These are phyloP conservation scores for Glaucomys volans DNA, from an alignment of 2,113 vertebrate genomes.

Conservation along the genomic window DNA sequence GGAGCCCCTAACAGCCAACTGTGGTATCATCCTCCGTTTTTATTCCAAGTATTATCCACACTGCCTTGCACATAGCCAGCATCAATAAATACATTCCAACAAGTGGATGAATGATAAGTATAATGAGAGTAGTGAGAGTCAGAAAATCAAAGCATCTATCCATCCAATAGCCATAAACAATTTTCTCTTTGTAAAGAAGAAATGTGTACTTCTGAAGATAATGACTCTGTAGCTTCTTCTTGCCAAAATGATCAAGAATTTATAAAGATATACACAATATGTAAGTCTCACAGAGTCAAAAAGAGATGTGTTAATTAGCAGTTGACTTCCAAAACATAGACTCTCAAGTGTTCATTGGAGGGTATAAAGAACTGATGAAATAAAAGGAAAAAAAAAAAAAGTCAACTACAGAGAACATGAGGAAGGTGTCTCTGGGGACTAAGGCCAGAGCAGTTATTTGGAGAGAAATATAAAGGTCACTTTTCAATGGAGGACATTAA, in stretches of 20 bases:
- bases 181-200: background rate
- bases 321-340: background rate
- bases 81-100: background rate
- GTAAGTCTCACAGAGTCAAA: background rate
- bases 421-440: background rate
- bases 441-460: background rate
- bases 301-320: background rate
- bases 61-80: background rate
- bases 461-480: slow-evolving; percentile 1
- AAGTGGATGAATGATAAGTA: background rate
- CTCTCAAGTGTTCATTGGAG: background rate
- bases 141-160: slow-evolving; percentile 9
- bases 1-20: background rate
- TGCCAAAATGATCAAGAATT: background rate
- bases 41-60: background rate
- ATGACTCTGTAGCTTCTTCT: background rate
- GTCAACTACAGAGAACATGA: background rate
- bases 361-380: background rate
- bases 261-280: background rate
- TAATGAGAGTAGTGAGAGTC: background rate
- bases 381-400: background rate
- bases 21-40: background rate
- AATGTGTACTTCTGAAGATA: background rate
- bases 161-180: background rate
- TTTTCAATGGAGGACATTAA: background rate